Evolutionary conservation across 2,888 invertebrate species (phyloP), one percentile per base, ranked within the genome.

Genomic region (Volucella inanis): DNA sequence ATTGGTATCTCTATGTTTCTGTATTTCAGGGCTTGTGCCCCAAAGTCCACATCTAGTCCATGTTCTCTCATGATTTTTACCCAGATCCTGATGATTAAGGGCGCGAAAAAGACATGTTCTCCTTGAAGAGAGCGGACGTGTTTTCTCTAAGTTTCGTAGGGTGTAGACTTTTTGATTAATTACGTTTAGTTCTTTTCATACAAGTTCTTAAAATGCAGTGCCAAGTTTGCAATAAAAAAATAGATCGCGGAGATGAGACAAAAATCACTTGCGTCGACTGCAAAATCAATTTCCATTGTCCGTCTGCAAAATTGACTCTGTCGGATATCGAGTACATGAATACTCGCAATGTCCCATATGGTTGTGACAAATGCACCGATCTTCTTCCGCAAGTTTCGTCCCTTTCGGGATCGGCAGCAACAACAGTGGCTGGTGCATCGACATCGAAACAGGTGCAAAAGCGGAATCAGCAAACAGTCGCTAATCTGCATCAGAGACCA

Each of bases 351-450:
- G 45, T 45, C 45, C 61, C 61, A 45, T 61, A 45, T 61, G 45
- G 43, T 38, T 64, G 64, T 12, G 38, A 49, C 49, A 64, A 50
- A 39, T 64, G 47, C 64, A 8, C 64, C 38, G 64, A 38, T 38
- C 64, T 64, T 64, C 64, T 49, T 64, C 64, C 64, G 49, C n/a
- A 49, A 61, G 18, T 61, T 45, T 6, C 45, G 43, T n/a, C 43
- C 43, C 12, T 2, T 2, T 22, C 45, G 45, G 18, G 39, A 57
- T 57, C 15, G 18, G 43, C 61, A 61, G 11, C 61, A 61, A 0
- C 49, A 49, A 3, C 64, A 38, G 31, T 39, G 41, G 38, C 38
- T 41, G n/a, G 38, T 10, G 47, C 31, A 49, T 2, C 38, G 10
- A 11, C 10, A 38, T 3, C 41, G 15, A 65, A 52, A 45, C 22